Percentiles rank a stretch among this genome's conserved stretches.
These are phyloP conservation scores for Cheirogaleus medius DNA, from an alignment of 2,113 vertebrate species.

Conservation along the genomic window DNA sequence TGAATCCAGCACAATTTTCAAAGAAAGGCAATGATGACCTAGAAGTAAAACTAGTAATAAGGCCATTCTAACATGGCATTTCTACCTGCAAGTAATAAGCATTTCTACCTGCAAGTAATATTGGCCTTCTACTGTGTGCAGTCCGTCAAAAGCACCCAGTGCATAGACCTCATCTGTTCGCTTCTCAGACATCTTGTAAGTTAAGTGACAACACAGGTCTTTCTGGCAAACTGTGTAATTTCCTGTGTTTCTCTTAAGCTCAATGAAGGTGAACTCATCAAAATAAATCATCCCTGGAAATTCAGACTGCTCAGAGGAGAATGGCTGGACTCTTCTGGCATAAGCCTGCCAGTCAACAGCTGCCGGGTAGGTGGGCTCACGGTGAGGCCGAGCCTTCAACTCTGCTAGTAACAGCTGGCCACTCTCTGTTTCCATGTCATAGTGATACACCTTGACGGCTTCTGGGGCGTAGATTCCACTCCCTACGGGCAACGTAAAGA, in stretches of 20 bases:
- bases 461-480: conserved; percentile 73
- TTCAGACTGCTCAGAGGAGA: not conserved
- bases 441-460: conserved; percentile 46
- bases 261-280: conserved; percentile 69
- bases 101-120: conserved; percentile 77
- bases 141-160: conserved; percentile 72
- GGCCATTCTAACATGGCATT: not conserved
- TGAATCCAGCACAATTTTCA: not conserved
- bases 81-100: conserved; percentile 77
- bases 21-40: not conserved
- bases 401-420: conserved; percentile 74
- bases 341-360: conserved; percentile 65
- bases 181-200: conserved; percentile 68
- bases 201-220: conserved; percentile 77
- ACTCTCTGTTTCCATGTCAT: conserved; percentile 73
- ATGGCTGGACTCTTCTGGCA: conserved; percentile 7
- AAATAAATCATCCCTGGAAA: conserved; percentile 72
- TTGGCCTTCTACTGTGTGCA: conserved; percentile 74
- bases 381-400: not conserved
- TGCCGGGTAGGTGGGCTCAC: conserved; percentile 7
- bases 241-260: conserved; percentile 62
- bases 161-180: conserved; percentile 66
- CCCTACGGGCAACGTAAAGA: conserved; percentile 18
- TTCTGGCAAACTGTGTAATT: conserved; percentile 71
- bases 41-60: not conserved